Evolutionary conservation across 2,888 invertebrate genomes (phyloP).

Genomic region (Coleophora flavipennella): DNA sequence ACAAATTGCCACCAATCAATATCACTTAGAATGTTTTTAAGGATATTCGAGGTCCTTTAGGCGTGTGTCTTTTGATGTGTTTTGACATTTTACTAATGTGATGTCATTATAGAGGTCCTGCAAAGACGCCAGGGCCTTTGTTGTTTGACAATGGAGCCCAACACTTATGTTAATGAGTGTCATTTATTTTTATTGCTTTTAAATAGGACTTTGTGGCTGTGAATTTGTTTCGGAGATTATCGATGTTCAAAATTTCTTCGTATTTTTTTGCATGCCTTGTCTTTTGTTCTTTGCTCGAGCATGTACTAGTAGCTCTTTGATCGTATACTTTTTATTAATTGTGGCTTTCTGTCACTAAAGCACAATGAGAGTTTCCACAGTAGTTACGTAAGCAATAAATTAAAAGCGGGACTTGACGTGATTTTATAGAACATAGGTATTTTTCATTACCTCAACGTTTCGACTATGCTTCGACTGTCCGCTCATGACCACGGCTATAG

Average conservation of each 20-base stretch:
- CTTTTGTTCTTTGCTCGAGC: conserved; percentile 7
- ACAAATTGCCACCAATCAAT: conserved; percentile 65
- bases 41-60: conserved; percentile 37
- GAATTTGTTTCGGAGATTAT: conserved; percentile 55
- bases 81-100: conserved; percentile 71
- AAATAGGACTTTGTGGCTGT: conserved; percentile 56
- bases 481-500: no score
- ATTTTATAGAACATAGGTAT: no score
- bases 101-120: conserved; percentile 53
- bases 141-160: conserved; percentile 41
- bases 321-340: no score
- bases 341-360: no score
- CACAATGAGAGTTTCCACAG: no score
- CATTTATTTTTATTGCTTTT: conserved; percentile 66
- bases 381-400: no score
- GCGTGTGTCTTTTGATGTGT: conserved; percentile 63
- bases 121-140: conserved; percentile 42
- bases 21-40: conserved; percentile 43
- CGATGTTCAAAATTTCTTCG: conserved; percentile 18
- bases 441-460: no score
- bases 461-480: no score
- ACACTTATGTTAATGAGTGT: conserved; percentile 57
- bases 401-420: no score
- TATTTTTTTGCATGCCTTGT: conserved; percentile 10
- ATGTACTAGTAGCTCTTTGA: no score